These are phyloP conservation scores for Piezodorus guildinii DNA, from an alignment of 1,140 invertebrate genomes.

Conservation along the genomic window DNA sequence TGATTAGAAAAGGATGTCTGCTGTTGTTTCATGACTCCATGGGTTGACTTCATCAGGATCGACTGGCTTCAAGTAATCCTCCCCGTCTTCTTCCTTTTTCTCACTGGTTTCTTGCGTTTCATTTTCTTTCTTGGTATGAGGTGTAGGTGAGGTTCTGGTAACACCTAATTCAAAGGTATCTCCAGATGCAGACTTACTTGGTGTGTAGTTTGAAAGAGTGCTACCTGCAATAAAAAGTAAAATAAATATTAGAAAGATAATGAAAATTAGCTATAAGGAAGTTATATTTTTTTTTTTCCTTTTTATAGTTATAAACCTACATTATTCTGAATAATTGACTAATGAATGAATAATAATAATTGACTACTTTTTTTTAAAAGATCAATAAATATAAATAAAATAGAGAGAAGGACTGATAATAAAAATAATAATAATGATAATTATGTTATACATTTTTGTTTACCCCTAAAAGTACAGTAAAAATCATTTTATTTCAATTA, in stretches of 20 bases:
- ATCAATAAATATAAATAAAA: too few species aligned
- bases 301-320: too few species aligned
- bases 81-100: constrained; percentile 23
- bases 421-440: too few species aligned
- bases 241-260: neutral
- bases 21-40: constrained; percentile 50
- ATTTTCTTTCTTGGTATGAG: constrained; percentile 26
- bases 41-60: constrained; percentile 42
- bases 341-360: too few species aligned
- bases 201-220: constrained; percentile 47
- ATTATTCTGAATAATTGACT: too few species aligned
- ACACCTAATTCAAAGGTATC: constrained; percentile 50
- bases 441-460: too few species aligned
- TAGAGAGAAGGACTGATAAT: too few species aligned
- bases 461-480: too few species aligned
- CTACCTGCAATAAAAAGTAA: constrained; percentile 29
- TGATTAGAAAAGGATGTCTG: constrained; percentile 48
- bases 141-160: constrained; percentile 36
- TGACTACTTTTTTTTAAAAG: too few species aligned
- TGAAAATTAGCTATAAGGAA: neutral
- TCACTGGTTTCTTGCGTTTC: neutral
- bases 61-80: constrained; percentile 45
- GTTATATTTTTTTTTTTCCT: too few species aligned
- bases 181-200: constrained; percentile 43
- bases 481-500: too few species aligned